A percentile compares a stretch with the other conserved stretches of the same genome.
Conservation (phyloP, 1,140 invertebrate genomes). For the Dinothrombium tinctorium region DNA sequence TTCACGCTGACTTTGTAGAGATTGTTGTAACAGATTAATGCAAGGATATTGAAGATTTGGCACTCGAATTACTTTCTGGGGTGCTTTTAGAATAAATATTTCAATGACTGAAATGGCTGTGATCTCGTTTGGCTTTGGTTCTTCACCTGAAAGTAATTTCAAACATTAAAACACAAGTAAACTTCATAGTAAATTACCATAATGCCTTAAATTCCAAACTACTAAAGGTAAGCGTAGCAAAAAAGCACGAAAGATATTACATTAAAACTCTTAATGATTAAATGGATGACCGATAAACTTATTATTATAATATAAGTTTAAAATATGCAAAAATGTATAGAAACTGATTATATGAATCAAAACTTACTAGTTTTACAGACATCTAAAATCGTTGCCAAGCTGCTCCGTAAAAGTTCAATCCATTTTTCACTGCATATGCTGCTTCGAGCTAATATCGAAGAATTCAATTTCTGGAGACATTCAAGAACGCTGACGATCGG, state of each 20-base stretch:
- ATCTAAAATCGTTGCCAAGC: constrained; percentile 64
- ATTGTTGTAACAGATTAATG: constrained; percentile 72
- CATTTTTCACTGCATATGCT: constrained; percentile 36
- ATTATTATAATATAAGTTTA: no score
- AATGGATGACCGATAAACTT: no score
- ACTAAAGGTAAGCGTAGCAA: no score
- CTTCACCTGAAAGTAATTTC: no score
- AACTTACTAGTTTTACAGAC: constrained; percentile 44
- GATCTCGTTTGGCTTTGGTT: constrained; percentile 52
- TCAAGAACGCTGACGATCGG: constrained; percentile 16
- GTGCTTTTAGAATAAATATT: constrained; percentile 58
- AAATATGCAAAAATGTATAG: no score
- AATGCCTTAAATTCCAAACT: no score
- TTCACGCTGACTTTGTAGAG: constrained; percentile 46
- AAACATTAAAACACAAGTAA: no score
- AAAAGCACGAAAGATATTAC: no score
- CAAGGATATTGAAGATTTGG: constrained; percentile 69
- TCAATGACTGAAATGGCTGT: constrained; percentile 62
- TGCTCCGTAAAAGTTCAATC: constrained; percentile 53
- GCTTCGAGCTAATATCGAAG: constrained; percentile 36
- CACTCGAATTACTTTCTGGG: constrained; percentile 42
- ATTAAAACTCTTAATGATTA: no score
- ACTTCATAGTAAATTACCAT: no score
- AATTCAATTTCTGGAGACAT: constrained; percentile 37
- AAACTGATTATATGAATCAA: no score